Percentiles rank a stretch among this genome's conserved stretches.
Evolutionary conservation across 2,113 vertebrate species (phyloP).

Genomic region (Ramphastos sulfuratus): DNA sequence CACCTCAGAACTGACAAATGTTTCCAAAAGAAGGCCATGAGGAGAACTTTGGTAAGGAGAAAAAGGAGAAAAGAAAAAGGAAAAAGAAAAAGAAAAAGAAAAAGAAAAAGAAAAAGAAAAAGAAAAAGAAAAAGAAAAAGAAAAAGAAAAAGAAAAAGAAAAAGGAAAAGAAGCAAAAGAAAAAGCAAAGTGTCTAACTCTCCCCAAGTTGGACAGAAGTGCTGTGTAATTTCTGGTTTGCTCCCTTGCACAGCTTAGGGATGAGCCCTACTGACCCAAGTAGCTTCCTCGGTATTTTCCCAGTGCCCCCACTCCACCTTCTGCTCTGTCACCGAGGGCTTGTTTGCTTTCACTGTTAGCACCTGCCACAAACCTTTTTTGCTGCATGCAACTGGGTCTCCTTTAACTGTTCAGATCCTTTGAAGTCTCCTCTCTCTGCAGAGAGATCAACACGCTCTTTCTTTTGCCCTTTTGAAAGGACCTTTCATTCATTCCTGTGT

Average conservation of each 20-base stretch:
- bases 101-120: not conserved
- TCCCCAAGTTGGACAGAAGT: not conserved
- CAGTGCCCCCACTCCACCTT: not conserved
- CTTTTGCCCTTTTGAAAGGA: slow-evolving; percentile 67
- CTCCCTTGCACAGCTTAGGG: not conserved
- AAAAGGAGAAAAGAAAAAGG: not conserved
- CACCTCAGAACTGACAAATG: not conserved
- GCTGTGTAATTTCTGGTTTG: slow-evolving; percentile 10
- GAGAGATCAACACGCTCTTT: slow-evolving; percentile 64
- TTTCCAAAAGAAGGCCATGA: slow-evolving; percentile 10
- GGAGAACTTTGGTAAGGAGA: not conserved
- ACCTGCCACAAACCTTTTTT: slow-evolving; percentile 35
- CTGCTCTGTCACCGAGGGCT: slow-evolving; percentile 32
- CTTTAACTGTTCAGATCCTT: slow-evolving; percentile 62
- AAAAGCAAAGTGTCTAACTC: not conserved
- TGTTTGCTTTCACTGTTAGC: slow-evolving; percentile 45
- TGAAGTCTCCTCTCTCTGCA: slow-evolving; percentile 66
- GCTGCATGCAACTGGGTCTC: slow-evolving; percentile 15
- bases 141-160: not conserved
- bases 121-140: not conserved
- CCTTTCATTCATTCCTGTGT: slow-evolving; percentile 70
- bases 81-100: too few species aligned
- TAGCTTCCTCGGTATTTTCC: not conserved
- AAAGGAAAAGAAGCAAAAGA: not conserved
- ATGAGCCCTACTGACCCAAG: not conserved